Base-by-base conservation (phyloP, 1,140 invertebrate genomes). In the Teleopsis dalmanni region DNA sequence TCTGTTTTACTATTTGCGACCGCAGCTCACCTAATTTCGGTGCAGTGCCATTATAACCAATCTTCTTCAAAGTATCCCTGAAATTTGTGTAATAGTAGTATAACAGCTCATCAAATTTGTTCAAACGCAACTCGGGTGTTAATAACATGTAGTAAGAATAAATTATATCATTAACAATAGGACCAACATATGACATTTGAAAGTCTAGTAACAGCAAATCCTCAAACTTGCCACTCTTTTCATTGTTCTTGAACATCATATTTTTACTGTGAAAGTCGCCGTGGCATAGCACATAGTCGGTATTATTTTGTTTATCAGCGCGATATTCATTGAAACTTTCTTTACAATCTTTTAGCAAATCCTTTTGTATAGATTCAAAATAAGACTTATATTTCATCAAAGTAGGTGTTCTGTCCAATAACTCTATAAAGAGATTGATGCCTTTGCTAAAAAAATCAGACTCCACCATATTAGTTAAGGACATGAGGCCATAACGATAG, bases 151-250 rank as follows among this genome's bases (percentile, higher is more conserved):
- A 50, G 2, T 38, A 47, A 4, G 48, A 48, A 11, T 54, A 56
- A 6, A 51, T 52, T 11, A 54, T 33, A 51, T 58, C 54, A 40
- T 50, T 52, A 2, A 34, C 45, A 8, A 56, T 50, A 4, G 52
- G 47, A 3, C 47, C 54, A 11, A 50, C 27, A 21, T 51, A 51
- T n/a, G 44, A 52, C 11, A 56, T 19, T 25, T 56, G 54, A 34
- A 50, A 58, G 16, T 58, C 54, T 3, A 58, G 9, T 5, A 58
- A 41, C 46, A 54, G 45, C 10, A 48, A 41, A 13, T 58, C 45
- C 16, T 31, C 29, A n/a, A 47, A 21, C 35, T 31, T 22, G 5
- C 35, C 46, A 11, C 6, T 35, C 4, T 42, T 33, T 22, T 38
- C 8, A 22, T 36, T 43, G 11, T 47, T 33, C 13, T 48, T 53